A percentile compares a stretch with the other conserved stretches of the same genome.
These are phyloP conservation scores for Agrochola circellaris DNA, from an alignment of 2,888 invertebrate genomes.

Conservation along the genomic window DNA sequence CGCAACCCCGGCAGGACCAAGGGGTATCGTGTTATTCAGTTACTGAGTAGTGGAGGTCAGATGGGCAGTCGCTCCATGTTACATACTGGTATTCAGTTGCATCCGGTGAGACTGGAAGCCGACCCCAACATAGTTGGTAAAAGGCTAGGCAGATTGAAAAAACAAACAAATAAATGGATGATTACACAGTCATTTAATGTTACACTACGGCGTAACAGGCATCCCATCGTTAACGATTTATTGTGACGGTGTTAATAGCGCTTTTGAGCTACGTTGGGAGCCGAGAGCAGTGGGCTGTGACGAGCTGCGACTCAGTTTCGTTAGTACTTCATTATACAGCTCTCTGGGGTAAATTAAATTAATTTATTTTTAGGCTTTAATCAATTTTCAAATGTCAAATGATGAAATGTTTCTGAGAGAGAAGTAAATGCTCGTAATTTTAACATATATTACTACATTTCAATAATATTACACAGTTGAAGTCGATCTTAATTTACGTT, in stretches of 20 bases:
- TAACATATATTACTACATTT: neutral
- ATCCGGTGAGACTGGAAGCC: too few species aligned
- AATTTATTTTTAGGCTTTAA: constrained; percentile 3
- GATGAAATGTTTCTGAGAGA: constrained; percentile 1
- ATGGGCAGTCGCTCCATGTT: too few species aligned
- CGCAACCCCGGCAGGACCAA: too few species aligned
- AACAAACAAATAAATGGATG: neutral
- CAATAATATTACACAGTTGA: neutral
- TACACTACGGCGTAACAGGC: constrained; percentile 38
- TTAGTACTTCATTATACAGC: constrained; percentile 34
- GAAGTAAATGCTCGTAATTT: neutral
- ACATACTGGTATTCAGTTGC: too few species aligned
- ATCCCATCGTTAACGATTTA: constrained; percentile 52
- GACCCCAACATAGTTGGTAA: too few species aligned
- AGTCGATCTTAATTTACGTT: neutral
- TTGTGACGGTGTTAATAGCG: constrained; percentile 58
- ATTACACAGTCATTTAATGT: neutral
- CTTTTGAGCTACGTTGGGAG: constrained; percentile 55
- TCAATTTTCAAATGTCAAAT: constrained; percentile 13
- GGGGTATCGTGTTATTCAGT: too few species aligned
- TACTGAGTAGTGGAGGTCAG: too few species aligned
- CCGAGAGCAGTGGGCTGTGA: constrained; percentile 38
- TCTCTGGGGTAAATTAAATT: constrained; percentile 3
- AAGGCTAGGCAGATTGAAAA: too few species aligned
- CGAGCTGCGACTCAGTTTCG: constrained; percentile 22